Base-by-base conservation (phyloP, 1,140 invertebrate genomes). In the Aphaenogaster rudis region DNA sequence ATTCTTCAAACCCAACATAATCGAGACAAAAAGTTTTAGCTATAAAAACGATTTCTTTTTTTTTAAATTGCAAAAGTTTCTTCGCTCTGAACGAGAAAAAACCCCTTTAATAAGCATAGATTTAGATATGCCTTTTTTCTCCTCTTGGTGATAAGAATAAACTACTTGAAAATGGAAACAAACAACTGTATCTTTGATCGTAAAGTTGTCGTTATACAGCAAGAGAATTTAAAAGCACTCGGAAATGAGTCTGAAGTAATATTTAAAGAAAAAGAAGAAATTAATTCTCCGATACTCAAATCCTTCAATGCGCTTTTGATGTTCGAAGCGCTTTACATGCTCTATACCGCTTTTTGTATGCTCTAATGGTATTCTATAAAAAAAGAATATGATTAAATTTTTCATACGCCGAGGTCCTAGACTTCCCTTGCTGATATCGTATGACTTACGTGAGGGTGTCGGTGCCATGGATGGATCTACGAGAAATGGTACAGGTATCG, bases 401-500 rank as follows among this genome's bases (percentile, higher is more conserved):
- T 81, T 42, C 78, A 15, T 54, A 80, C 48, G 0, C 36, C 48
- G 13, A 69, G 39, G 39, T 54, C 33, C 36, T 50, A 57, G 15
- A 28, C 28, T 81, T 79, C 54, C n/a, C 61, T 79, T 79, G 28
- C 17, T 50, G 76, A 78, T 86, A 77, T 81, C 39, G 54, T 50
- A 15, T 77, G 81, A 93, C 92, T 94, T 93, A 92, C 89, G 86
- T 91, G 92, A 86, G 21, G 28, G 88, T 90, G 90, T 80, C 88
- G 86, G 86, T 92, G 89, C 82, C 88, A 80, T 89, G 90, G 92
- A 93, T 92, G 91, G 90, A 92, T 93, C 86, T 92, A 90, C 92
- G 92, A 94, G 92, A 94, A 94, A 94, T 93, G 92, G 93, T 91
- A 88, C 92, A 93, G 93, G 92, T 88, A 88, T 77, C n/a, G 69